Base-by-base conservation (phyloP, 2,888 invertebrate species). In the Phortica magna region DNA sequence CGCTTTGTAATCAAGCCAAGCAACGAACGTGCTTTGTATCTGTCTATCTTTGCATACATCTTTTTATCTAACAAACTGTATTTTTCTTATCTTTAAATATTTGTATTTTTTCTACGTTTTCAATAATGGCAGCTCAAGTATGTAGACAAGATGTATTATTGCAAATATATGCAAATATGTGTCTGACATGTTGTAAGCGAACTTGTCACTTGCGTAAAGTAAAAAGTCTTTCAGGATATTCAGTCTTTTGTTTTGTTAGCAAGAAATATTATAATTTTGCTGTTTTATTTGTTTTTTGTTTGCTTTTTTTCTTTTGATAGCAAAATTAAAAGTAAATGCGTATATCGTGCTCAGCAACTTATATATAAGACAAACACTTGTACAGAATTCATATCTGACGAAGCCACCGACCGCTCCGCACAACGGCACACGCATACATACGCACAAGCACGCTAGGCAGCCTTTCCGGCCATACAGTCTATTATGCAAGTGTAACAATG, bases 401-500 rank as follows among this genome's bases (percentile, higher is more conserved):
- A 0, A 31, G 5, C 31, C 31, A 4, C 1, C 31, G 31, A 2
- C 31, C 31, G 31, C 5, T 2, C 31, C 31, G 31, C 31, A 31
- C 31, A 31, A 31, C 31, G 31, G 31, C 31, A 31, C 31, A 31
- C 31, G 31, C 61, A 12, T 61, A 22, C 4, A 19, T 22, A 7
- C 14, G 12, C 55, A 55, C 22, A 19, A 12, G 22, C 61, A 7
- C 19, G 19, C 17, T 9, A 4, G 7, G 61, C 61, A 22, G 10
- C 61, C 61, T 17, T 61, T 9, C 10, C 61, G 10, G 61, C 17
- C 61, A 12, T 61, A 61, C 61, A 68, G 43, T 17, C 68, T 68
- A 48, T 68, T 68, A 68, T 68, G 10, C 19, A 68, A 68, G 43
- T 43, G 43, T 68, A 68, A 68, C 68, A 68, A 68, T 42, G 68